Evolutionary conservation across 2,797 vertebrate species (phyloP).

Genomic region (Allobates femoralis): DNA sequence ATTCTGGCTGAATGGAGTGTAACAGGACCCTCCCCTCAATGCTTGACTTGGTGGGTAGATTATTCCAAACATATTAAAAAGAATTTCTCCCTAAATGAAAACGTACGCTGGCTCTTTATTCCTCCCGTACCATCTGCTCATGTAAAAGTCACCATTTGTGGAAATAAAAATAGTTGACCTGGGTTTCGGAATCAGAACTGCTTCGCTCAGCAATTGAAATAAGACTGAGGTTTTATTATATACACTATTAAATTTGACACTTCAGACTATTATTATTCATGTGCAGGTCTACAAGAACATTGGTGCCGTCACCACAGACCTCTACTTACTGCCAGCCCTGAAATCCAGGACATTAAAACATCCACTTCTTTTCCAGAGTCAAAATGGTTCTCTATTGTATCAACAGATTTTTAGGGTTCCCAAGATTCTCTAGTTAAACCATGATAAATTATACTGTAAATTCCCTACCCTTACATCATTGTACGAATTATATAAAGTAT

Average conservation of each 20-base stretch:
- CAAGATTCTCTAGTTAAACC: neutral
- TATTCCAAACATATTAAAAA: slow-evolving; percentile 25
- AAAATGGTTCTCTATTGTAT: neutral
- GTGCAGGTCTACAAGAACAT: slow-evolving; percentile 11
- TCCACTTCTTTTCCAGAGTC: neutral
- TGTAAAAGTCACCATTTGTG: slow-evolving; percentile 73
- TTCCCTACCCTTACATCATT: neutral
- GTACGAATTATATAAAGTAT: neutral
- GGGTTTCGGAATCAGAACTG: slow-evolving; percentile 73
- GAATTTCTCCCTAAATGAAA: slow-evolving; percentile 35
- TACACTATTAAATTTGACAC: slow-evolving; percentile 69
- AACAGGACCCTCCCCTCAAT: slow-evolving; percentile 18
- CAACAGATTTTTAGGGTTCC: neutral
- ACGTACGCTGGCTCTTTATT: slow-evolving; percentile 24
- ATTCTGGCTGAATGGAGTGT: slow-evolving; percentile 28
- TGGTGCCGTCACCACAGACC: slow-evolving; percentile 1
- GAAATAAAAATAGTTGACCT: slow-evolving; percentile 74
- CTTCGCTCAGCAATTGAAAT: slow-evolving; percentile 67
- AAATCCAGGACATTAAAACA: slow-evolving; percentile 12
- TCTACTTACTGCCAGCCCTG: neutral
- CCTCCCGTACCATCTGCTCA: slow-evolving; percentile 36
- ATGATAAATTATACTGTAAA: slow-evolving; percentile 49
- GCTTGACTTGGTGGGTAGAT: neutral
- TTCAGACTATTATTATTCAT: slow-evolving; percentile 32
- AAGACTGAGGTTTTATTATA: slow-evolving; percentile 65